Conservation (phyloP, 1,140 invertebrate genomes). For the Drosophila littoralis region DNA sequence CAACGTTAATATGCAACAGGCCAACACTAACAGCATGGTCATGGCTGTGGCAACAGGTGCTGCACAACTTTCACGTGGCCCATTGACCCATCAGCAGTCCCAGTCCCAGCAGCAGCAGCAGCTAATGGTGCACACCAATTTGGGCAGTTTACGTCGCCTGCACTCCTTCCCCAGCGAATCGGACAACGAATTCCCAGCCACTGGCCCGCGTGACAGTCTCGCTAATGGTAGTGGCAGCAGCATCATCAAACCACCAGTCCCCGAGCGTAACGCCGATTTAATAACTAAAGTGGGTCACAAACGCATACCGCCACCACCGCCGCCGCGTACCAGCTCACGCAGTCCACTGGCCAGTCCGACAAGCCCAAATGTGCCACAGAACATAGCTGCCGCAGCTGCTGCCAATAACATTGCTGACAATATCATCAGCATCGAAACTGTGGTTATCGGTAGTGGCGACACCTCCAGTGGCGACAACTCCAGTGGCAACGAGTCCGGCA, state of each 20-base stretch:
- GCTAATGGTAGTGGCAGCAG: conserved; percentile 39
- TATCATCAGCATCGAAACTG: conserved; percentile 11
- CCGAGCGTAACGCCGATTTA: conserved; percentile 90
- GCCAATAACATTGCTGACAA: conserved; percentile 21
- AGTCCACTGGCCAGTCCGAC: conserved; percentile 93
- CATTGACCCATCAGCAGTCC: conserved; percentile 33
- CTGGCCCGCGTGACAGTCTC: conserved; percentile 83
- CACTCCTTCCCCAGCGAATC: conserved; percentile 91
- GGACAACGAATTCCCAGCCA: conserved; percentile 89
- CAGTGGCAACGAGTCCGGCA: conserved; percentile 89
- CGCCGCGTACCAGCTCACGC: conserved; percentile 92
- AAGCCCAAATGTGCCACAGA: conserved; percentile 87
- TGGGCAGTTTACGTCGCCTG: conserved; percentile 88
- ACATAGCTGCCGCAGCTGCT: conserved; percentile 66
- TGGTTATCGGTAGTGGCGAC: conserved; percentile 38
- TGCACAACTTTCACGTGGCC: conserved; percentile 14
- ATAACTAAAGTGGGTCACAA: conserved; percentile 88
- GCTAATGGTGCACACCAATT: conserved; percentile 85
- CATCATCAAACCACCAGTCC: conserved; percentile 89
- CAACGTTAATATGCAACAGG: conserved; percentile 63
- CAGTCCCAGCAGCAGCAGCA: conserved; percentile 47
- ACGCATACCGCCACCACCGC: conserved; percentile 93
- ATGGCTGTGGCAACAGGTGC: conserved; percentile 56
- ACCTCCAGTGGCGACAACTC: conserved; percentile 78
- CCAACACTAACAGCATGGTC: conserved; percentile 62